Base-by-base conservation (phyloP, 2,797 vertebrate species). In the Miichthys miiuy region DNA sequence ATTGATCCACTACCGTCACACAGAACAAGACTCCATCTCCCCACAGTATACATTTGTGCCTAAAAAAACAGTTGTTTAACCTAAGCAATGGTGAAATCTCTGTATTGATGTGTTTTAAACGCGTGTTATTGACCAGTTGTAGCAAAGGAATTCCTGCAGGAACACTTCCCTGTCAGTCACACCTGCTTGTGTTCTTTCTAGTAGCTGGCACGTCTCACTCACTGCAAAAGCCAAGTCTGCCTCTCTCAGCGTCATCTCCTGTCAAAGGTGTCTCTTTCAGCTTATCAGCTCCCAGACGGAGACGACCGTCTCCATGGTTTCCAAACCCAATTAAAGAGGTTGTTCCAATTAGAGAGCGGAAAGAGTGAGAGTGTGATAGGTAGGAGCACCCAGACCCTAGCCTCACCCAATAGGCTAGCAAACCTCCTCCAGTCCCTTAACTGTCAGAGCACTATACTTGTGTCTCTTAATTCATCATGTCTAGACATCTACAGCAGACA, bases 271-370 rank as follows among this genome's bases (percentile, higher is more conserved):
- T 86, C 81, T 87, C 86, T 73, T 80, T 83, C 75, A 72, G 68
- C 75, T 65, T 77, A 80, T 89, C 90, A 87, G 74, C 73, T 79
- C 54, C 48, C 72, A 73, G 79, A 84, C 58, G 6, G 66, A 77
- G 61, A 34, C 54, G 14, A 47, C 85, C 5, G 83, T 91, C 84
- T 75, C 89, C 74, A 83, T 89, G 88, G 87, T 86, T 89, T 80
- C 85, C 82, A 83, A 81, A 84, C 87, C 87, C 86, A 91, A 86
- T 91, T 90, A 89, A 81, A 85, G 68, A 66, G 55, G 70, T 81
- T 83, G 66, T 47, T 84, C 84, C 88, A 86, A 84, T 91, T 90
- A 91, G 78, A 72, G 80, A 78, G 79, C 3, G 11, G 63, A 64
- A 58, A 72, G 55, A 73, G 61, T 70, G 77, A 1, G 10, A 48